Base-by-base conservation (phyloP, 2,797 vertebrate species). In the Chanos chanos region DNA sequence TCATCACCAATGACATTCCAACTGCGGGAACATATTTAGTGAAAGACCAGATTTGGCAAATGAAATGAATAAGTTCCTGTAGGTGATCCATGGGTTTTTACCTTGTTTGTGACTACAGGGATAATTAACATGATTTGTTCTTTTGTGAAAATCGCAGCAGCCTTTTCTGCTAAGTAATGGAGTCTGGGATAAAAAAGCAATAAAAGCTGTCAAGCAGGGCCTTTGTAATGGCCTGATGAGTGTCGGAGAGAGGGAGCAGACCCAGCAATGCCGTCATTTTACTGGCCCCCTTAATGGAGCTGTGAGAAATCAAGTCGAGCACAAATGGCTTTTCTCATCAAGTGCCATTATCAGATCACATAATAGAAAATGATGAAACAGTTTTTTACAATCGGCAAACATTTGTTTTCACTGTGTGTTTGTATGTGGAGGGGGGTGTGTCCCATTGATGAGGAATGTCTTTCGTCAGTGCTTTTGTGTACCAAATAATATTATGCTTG, bases 61-160 rank as follows among this genome's bases (percentile, higher is more conserved):
- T 44, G 24, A 33, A 53, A 8, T 37, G 1, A 40, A 41, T 49
- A n/a, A 10, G 16, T 21, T 16, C 25, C 21, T 1, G 7, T 36
- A 4, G 0, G 16, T 31, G 7, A 27, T 53, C 18, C 19, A 37
- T n/a, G 10, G 25, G 6, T 4, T 19, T 30, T 21, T 36, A 27
- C 5, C 50, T 41, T 37, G 10, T 19, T 49, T 36, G 55, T 34
- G 10, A 12, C 16, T 30, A 52, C 43, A 15, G 13, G n/a, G 2
- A 4, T 36, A 47, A 47, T 72, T 47, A 57, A 18, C 47, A 24
- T 24, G 5, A 52, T 47, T 56, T 72, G 24, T 37, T 12, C 4
- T 61, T 12, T 28, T 31, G 51, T 31, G 34, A 30, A 12, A 21
- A 8, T 28, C 16, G n/a, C 4, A 22, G 2, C 18, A 39, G 47